Evolutionary conservation across 2,797 vertebrate genomes (phyloP).

Genomic region (Pygocentrus nattereri): DNA sequence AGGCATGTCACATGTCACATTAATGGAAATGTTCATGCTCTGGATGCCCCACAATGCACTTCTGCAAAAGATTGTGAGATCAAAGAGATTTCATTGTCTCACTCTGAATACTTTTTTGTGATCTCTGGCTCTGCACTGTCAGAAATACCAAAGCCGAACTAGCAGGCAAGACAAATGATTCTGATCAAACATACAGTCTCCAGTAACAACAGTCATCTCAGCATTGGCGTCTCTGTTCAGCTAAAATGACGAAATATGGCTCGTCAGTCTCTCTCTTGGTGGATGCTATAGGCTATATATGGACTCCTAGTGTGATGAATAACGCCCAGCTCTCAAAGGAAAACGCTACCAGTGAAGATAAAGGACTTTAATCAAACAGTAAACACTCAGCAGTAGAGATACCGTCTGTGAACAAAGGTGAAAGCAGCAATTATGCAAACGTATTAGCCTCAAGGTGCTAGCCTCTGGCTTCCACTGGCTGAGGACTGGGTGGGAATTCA

Average conservation of each 20-base stretch:
- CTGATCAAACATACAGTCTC: background rate
- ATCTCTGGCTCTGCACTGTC: background rate
- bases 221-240: background rate
- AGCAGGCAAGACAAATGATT: background rate
- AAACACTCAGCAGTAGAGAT: slow-evolving; percentile 14
- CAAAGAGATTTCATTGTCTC: background rate
- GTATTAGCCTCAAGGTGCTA: slow-evolving; percentile 6
- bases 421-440: slow-evolving; percentile 15
- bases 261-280: background rate
- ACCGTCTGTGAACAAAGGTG: slow-evolving; percentile 18
- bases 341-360: background rate
- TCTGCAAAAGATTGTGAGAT: background rate
- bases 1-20: background rate
- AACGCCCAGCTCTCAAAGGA: background rate
- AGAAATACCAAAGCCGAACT: background rate
- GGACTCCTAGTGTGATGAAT: background rate
- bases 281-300: background rate
- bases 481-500: slow-evolving; percentile 17
- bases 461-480: background rate
- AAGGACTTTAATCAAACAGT: slow-evolving; percentile 23
- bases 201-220: background rate
- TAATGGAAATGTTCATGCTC: background rate
- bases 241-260: background rate
- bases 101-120: background rate
- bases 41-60: background rate